Percentiles rank a stretch among this genome's conserved stretches.
Evolutionary conservation across 1,140 invertebrate species (phyloP).

Genomic region (Carcinoscorpius rotundicauda): DNA sequence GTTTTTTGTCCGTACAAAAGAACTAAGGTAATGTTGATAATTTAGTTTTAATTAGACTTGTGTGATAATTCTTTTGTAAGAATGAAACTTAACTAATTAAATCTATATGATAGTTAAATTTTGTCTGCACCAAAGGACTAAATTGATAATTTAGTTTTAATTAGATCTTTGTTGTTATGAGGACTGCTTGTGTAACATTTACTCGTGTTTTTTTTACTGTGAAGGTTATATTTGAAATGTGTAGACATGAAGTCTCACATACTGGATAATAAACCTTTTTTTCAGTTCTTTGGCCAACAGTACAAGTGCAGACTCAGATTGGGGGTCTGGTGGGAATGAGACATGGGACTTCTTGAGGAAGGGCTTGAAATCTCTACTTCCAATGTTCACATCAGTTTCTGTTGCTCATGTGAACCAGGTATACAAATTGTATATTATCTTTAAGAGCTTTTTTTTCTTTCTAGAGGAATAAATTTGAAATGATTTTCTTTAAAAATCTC

Average conservation of each 20-base stretch:
- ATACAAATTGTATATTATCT: neutral
- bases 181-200: neutral
- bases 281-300: conserved; percentile 15
- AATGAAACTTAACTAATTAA: no score
- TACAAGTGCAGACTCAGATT: conserved; percentile 36
- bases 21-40: no score
- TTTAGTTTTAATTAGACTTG: no score
- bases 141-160: neutral
- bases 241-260: neutral
- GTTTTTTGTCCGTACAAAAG: no score
- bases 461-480: neutral
- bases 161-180: neutral
- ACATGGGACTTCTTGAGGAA: conserved; percentile 48
- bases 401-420: conserved; percentile 27
- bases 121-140: no score
- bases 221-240: neutral
- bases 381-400: conserved; percentile 16
- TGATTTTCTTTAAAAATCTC: no score
- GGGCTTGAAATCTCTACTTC: conserved; percentile 44
- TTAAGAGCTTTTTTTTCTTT: neutral
- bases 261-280: conserved; percentile 2
- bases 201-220: neutral
- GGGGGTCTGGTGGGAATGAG: conserved; percentile 47
- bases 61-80: no score
- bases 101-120: no score